Evolutionary conservation across 2,113 vertebrate species (phyloP), one percentile per base, ranked within the genome.

Genomic region (Diadophis punctatus): DNA sequence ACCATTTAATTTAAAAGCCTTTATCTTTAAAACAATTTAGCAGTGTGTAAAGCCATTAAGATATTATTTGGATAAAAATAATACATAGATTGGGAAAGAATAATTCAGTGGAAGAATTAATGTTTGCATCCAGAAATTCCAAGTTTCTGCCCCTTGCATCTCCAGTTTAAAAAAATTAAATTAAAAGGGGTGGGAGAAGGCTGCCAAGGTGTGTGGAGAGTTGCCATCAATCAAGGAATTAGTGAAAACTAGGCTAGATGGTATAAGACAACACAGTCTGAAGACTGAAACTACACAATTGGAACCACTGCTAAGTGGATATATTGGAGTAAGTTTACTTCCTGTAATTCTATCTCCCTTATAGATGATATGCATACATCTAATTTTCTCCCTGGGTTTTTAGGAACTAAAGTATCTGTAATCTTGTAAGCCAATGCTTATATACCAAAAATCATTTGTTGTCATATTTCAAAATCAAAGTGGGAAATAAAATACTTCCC

Each of bases 401-500:
- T 95, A 93, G 68, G 94, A 93, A 25, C n/a, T 94, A 80, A 39
- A 84, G 27, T 55, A 48, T 56, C 84, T 93, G 63, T 94, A 96
- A 93, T 94, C 90, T 93, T 87, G 80, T 95, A 95, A 92, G 4
- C 39, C 3, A 12, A 11, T 7, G 93, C 96, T 95, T 87, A 74
- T 86, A 88, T 25, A 93, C 84, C 49, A 22, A 27, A 94, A 92
- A 95, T 92, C 95, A 58, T 91, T 96, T 87, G 95, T 88, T 93
- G 74, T 88, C 94, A 92, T 91, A 96, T 97, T 96, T 80, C 94
- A 92, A 93, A 94, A 97, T 92, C 53, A 86, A 55, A 92, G 63
- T 93, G 90, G 90, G 94, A 92, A 96, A 96, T 52, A 3, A 94
- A 92, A 96, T 95, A 22, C 93, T 95, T 96, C 94, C 92, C 88